Base-by-base conservation (phyloP, 2,888 invertebrate genomes). In the Drosophila acutilabella region DNA sequence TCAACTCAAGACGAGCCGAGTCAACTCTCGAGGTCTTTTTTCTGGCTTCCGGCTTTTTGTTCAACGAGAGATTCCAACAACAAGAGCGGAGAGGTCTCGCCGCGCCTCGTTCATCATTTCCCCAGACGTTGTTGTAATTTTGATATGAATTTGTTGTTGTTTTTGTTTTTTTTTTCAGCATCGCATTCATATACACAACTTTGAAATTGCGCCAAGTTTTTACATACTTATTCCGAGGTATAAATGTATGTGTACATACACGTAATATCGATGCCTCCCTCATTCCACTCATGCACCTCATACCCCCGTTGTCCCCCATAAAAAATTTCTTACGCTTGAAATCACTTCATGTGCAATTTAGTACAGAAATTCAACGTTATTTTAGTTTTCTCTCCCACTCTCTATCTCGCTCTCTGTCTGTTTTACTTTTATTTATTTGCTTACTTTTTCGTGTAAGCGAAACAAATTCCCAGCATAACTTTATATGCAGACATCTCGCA, bases 331-430 rank as follows among this genome's bases (percentile, higher is more conserved):
- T 80, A 87, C 82, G 83, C 89, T 89, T 62, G 81, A 89, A 87
- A 83, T 87, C 89, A 89, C 89, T 89, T 89, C 88, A 83, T 89
- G 87, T 83, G 88, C 84, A 89, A 83, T 89, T 89, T 87, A 64
- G 78, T 87, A 74, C 89, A 86, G 72, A 87, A 77, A 87, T 69
- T 64, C 65, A 64, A 53, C 64, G 48, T 64, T 73, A 74, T 67
- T 74, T 64, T 53, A 57, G 51, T 58, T 14, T 16, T 20, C 20
- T 20, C 72, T 56, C 23, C 54, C 26, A 7, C 13, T 16, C 18
- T 33, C 40, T 51, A 16, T 23, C 72, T 2, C 36, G 2, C 18
- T 23, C 18, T 26, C n/a, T 38, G 33, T 14, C 41, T 18, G 36
- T 40, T 33, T 51, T 59, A 45, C 61, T 47, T 59, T 69, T 53